Conservation (phyloP, 1,140 invertebrate species). For the Colletes gigas region DNA sequence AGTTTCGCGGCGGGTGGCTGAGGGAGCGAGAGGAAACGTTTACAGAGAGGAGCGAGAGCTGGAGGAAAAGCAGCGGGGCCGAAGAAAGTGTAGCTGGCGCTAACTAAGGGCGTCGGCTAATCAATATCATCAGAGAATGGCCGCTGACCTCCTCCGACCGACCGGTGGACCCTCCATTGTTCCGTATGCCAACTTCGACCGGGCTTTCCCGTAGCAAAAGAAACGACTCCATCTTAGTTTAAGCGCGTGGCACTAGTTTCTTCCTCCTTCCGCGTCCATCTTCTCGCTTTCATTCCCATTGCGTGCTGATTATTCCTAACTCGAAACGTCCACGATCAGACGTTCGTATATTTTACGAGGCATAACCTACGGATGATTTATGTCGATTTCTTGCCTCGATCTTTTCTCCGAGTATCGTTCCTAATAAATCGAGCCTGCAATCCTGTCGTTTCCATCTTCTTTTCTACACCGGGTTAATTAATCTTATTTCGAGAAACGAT, state of each 20-base stretch:
- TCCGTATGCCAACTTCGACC: slow-evolving; percentile 47
- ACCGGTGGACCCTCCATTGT: slow-evolving; percentile 57
- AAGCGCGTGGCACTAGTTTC: neutral
- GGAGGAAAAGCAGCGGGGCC: slow-evolving; percentile 53
- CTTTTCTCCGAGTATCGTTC: too few relatives aligned
- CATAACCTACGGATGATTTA: too few relatives aligned
- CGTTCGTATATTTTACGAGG: too few relatives aligned
- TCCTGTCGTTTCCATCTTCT: too few relatives aligned
- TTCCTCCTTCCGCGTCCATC: neutral
- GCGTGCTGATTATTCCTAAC: too few relatives aligned
- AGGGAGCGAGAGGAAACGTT: slow-evolving; percentile 48
- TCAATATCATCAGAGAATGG: slow-evolving; percentile 80
- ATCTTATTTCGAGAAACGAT: too few relatives aligned
- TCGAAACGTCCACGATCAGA: too few relatives aligned
- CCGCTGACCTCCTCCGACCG: slow-evolving; percentile 62
- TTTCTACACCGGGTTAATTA: too few relatives aligned
- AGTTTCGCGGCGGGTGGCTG: slow-evolving; percentile 27
- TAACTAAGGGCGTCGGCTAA: slow-evolving; percentile 81
- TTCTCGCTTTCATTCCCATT: too few relatives aligned
- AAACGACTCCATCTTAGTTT: slow-evolving; percentile 29
- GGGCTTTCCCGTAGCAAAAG: slow-evolving; percentile 9
- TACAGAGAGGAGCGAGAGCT: slow-evolving; percentile 45
- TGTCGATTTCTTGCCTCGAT: too few relatives aligned
- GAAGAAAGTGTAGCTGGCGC: slow-evolving; percentile 75
- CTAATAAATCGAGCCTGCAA: too few relatives aligned